Conservation (phyloP, 2,113 vertebrate species). For the Aplodontia rufa region DNA sequence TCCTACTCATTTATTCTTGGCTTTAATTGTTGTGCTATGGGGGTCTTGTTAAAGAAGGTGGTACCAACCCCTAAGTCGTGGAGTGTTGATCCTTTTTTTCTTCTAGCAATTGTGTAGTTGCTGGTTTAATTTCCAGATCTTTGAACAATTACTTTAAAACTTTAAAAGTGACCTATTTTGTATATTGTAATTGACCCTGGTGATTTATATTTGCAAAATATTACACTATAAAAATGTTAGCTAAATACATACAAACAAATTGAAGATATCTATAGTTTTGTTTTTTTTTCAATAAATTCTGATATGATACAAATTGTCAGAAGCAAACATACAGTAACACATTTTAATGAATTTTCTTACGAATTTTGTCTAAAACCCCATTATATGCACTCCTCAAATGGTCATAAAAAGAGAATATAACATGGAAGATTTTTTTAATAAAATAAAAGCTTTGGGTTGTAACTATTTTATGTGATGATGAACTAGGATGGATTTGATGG, state of each 20-base stretch:
- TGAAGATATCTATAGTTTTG: not conserved
- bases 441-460: conserved; percentile 67
- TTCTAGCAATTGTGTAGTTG: too few species aligned
- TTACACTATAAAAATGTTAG: conserved; percentile 38
- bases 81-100: too few species aligned
- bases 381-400: conserved; percentile 54
- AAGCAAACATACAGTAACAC: conserved; percentile 27
- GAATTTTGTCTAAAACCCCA: conserved; percentile 62
- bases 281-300: not conserved
- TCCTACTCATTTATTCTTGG: too few species aligned
- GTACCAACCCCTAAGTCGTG: too few species aligned
- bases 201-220: conserved; percentile 1
- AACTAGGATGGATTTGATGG: conserved; percentile 65
- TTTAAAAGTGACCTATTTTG: not conserved
- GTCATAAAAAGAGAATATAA: conserved; percentile 62
- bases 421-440: conserved; percentile 65
- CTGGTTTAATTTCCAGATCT: too few species aligned
- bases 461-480: conserved; percentile 69
- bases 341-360: conserved; percentile 45
- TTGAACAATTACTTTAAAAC: too few species aligned
- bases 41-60: too few species aligned
- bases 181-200: not conserved
- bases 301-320: not conserved
- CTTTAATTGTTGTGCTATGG: too few species aligned
- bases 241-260: conserved; percentile 7